A percentile compares a stretch with the other conserved stretches of the same genome.
Evolutionary conservation across 2,888 invertebrate species (phyloP).

Genomic region (Drosophila leonis): DNA sequence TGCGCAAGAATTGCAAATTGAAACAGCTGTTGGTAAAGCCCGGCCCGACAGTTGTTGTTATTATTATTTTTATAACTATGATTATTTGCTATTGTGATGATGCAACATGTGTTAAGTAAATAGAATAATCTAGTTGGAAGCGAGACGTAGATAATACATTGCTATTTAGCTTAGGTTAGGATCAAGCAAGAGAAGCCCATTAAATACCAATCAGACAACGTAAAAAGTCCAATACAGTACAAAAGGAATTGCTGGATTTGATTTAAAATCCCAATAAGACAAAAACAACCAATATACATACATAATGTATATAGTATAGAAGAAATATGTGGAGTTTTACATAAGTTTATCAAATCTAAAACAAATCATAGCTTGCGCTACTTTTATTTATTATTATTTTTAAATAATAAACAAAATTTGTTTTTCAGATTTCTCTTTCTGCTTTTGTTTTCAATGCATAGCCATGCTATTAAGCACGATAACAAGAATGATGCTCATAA

Average conservation of each 20-base stretch:
- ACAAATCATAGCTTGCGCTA: no score
- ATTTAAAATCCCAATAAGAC: not conserved
- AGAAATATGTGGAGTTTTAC: not conserved
- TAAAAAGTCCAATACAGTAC: not conserved
- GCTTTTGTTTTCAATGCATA: not conserved
- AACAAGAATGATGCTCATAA: constrained; percentile 10
- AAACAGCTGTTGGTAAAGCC: constrained; percentile 48
- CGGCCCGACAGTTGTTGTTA: not conserved
- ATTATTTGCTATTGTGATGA: constrained; percentile 11
- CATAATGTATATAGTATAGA: not conserved
- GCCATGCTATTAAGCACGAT: not conserved
- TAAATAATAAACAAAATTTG: not conserved
- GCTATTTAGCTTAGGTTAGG: constrained; percentile 2
- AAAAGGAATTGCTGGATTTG: not conserved
- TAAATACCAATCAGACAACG: constrained; percentile 4
- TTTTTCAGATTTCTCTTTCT: not conserved
- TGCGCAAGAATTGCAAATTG: constrained; percentile 38
- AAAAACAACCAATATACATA: not conserved
- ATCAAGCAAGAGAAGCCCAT: not conserved
- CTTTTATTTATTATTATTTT: no score
- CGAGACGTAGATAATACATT: constrained; percentile 10
- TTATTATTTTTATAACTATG: not conserved
- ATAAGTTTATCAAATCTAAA: no score
- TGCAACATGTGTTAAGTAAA: constrained; percentile 28
- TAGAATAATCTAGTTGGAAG: not conserved